Evolutionary conservation across 2,113 vertebrate genomes (phyloP).

Genomic region (Cricetomys ansorgei): DNA sequence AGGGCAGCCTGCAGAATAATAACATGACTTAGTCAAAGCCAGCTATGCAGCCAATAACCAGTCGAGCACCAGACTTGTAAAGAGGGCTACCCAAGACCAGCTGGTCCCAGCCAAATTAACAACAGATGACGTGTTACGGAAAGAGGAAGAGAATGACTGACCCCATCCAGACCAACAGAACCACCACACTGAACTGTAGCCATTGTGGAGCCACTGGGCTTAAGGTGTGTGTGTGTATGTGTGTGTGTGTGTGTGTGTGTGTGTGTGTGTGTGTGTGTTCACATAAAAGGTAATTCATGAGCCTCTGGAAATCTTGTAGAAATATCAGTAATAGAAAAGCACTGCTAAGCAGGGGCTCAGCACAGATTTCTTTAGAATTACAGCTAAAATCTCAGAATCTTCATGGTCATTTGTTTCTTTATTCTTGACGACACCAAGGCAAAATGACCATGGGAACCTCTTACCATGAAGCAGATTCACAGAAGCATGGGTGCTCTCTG

Average conservation of each 20-base stretch:
- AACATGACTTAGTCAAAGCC: not conserved
- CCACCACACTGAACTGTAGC: not conserved
- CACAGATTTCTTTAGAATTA: not conserved
- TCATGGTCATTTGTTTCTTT: not conserved
- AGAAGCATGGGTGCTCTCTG: not conserved
- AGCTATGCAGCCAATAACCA: not conserved
- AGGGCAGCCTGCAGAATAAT: not conserved
- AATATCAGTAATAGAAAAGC: not conserved
- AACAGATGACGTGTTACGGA: not conserved
- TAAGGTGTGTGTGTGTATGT: not conserved
- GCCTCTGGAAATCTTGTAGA: not conserved
- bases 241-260: too few relatives aligned
- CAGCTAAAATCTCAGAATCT: not conserved
- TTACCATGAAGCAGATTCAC: not conserved
- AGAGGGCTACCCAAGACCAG: not conserved
- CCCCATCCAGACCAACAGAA: not conserved
- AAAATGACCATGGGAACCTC: not conserved
- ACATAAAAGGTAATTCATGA: not conserved
- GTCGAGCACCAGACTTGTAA: not conserved
- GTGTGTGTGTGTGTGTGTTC: too few relatives aligned
- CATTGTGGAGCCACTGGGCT: not conserved
- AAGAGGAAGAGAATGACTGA: not conserved
- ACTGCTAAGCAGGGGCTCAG: not conserved
- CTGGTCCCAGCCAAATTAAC: not conserved
- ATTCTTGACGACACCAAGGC: not conserved